phyloP scores from a whole-genome alignment of 2,113 vertebrate genomes.

The Galeopterus variegatus region DNA sequence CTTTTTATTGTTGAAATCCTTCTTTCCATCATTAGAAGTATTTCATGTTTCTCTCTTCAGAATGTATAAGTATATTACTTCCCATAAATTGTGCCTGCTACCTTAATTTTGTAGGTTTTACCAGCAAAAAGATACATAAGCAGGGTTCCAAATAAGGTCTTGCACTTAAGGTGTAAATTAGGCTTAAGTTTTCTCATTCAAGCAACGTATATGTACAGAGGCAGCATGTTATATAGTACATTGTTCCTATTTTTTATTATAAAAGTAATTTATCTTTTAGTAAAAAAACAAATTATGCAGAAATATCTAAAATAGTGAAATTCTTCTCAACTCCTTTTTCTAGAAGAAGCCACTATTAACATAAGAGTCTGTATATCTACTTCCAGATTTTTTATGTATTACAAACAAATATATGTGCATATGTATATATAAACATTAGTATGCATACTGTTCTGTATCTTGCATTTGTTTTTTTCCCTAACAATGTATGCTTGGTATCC shows the following conservation, averaged over 20 bases:
- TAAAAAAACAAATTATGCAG: neutral
- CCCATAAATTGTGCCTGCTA: neutral
- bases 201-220: neutral
- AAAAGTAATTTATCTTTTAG: neutral
- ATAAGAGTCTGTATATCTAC: neutral
- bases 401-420: neutral
- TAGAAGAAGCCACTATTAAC: neutral
- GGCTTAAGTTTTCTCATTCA: neutral
- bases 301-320: neutral
- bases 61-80: constrained; percentile 70
- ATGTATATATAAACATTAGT: neutral
- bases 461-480: neutral
- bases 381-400: neutral
- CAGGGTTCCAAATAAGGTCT: neutral
- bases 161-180: neutral
- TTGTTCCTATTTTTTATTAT: neutral
- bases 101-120: constrained; percentile 55
- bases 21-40: constrained; percentile 85
- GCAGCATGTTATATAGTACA: neutral
- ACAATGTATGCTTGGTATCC: neutral
- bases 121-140: neutral
- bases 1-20: constrained; percentile 87
- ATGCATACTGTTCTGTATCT: neutral
- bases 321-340: neutral
- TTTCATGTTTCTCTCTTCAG: constrained; percentile 84